Conservation (phyloP, 2,888 invertebrate genomes). For the Philaethria dido region DNA sequence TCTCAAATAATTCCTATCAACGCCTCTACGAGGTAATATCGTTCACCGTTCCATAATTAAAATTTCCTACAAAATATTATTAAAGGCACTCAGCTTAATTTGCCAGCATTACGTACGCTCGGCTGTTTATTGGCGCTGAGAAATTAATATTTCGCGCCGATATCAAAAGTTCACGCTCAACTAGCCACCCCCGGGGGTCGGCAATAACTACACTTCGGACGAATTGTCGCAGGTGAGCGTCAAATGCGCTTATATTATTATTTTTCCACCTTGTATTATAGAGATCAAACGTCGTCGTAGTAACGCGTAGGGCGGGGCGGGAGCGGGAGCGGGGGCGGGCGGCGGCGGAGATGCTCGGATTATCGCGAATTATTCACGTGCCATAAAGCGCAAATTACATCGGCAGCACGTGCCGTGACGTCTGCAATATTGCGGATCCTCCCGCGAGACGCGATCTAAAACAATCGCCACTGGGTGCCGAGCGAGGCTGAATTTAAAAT, state of each 20-base stretch:
- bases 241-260: slow-evolving; percentile 79
- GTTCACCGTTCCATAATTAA: slow-evolving; percentile 68
- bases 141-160: slow-evolving; percentile 83
- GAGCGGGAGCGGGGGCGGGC: slow-evolving; percentile 23
- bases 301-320: slow-evolving; percentile 51
- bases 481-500: slow-evolving; percentile 52
- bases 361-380: slow-evolving; percentile 78
- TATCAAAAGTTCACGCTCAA: slow-evolving; percentile 83
- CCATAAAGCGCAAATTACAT: slow-evolving; percentile 80
- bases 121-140: slow-evolving; percentile 76
- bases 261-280: slow-evolving; percentile 67
- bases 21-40: slow-evolving; percentile 59
- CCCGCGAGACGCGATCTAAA: slow-evolving; percentile 59
- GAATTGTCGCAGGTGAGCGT: slow-evolving; percentile 75
- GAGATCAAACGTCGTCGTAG: slow-evolving; percentile 78
- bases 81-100: slow-evolving; percentile 79
- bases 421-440: slow-evolving; percentile 63
- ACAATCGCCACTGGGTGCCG: slow-evolving; percentile 61
- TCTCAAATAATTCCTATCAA: slow-evolving; percentile 54
- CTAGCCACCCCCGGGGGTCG: slow-evolving; percentile 73
- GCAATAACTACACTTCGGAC: slow-evolving; percentile 72
- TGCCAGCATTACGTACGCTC: slow-evolving; percentile 77
- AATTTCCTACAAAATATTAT: slow-evolving; percentile 74
- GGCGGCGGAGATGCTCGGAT: slow-evolving; percentile 55
- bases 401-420: slow-evolving; percentile 70